Base-by-base conservation (phyloP, 2,113 vertebrate species). In the Spea multiplicata region DNA sequence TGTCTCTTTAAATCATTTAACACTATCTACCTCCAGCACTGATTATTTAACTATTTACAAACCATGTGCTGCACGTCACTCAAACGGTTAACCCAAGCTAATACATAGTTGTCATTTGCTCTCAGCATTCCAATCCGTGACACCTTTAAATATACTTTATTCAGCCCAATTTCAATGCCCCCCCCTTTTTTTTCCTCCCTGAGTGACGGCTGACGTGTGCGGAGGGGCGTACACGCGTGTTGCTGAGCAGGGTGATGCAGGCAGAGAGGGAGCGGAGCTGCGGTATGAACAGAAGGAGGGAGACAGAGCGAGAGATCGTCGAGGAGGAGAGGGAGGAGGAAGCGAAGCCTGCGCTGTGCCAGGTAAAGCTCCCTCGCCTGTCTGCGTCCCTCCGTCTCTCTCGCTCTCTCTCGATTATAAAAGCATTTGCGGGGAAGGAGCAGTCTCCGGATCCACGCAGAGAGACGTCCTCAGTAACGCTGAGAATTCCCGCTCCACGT, bases 171-270 rank as follows among this genome's bases (percentile, higher is more conserved):
- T 71, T 30, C 30, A 30, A 30, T 59, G 1, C 55, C 55, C 55
- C 55, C 10, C 2, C 3, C 49, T 71, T 5, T 44, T 48, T 71
- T 17, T 71, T 71, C 44, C 49, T 44, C 13, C 6, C 3, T 73
- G 77, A 73, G 13, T 80, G 78, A 45, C 78, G 44, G 45, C 3
- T 74, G 78, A 80, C 78, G 49, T 80, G 64, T 67, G 13, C 10
- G 48, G 4, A 12, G 64, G 78, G 71, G 78, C 17, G 71, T n/a
- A 65, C 17, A n/a, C 12, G 44, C 3, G 66, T 74, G 78, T 80
- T 74, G 78, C 78, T 80, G 78, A 80, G 78, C 78, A 80, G 78
- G 78, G 71, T 30, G 68, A 61, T 44, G 55, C 55, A 12, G 55
- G 55, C 9, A 13, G 4, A 5, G 55, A 4, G 1, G 64, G 71